Percentiles rank a stretch among this genome's conserved stretches.
Evolutionary conservation across 1,140 invertebrate genomes (phyloP).

Genomic region (Cardiocondyla obscurior): DNA sequence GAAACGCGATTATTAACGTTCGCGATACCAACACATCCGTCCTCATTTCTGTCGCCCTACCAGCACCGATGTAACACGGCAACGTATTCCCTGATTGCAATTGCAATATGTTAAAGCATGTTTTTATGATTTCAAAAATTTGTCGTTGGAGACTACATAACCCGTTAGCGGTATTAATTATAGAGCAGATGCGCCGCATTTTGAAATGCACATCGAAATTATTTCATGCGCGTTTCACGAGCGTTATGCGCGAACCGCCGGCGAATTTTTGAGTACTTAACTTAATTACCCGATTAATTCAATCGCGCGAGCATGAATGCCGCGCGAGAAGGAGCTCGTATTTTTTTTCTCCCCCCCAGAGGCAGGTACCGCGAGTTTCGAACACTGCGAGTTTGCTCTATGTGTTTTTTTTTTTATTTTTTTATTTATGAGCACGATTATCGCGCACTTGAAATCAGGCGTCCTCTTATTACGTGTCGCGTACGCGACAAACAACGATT

Average conservation of each 20-base stretch:
- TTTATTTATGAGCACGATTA: slow-evolving; percentile 54
- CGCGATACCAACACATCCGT: slow-evolving; percentile 50
- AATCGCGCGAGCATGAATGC: slow-evolving; percentile 43
- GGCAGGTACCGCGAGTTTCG: background rate
- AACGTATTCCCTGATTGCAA: slow-evolving; percentile 52
- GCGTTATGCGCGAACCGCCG: slow-evolving; percentile 47
- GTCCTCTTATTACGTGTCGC: slow-evolving; percentile 44
- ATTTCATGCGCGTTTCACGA: slow-evolving; percentile 56
- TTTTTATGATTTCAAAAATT: slow-evolving; percentile 60
- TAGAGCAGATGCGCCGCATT: slow-evolving; percentile 41
- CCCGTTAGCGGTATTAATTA: slow-evolving; percentile 57
- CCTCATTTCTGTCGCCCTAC: slow-evolving; percentile 24
- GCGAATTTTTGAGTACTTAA: slow-evolving; percentile 55
- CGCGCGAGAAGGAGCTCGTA: slow-evolving; percentile 27
- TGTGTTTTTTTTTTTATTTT: background rate
- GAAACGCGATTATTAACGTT: slow-evolving; percentile 52
- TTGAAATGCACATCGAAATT: slow-evolving; percentile 59
- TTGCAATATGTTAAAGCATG: slow-evolving; percentile 59
- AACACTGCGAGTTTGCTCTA: background rate
- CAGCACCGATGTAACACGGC: background rate
- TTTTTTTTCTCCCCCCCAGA: slow-evolving; percentile 1
- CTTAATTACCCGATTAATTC: slow-evolving; percentile 55
- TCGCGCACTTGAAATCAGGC: slow-evolving; percentile 53
- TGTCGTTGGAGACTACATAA: slow-evolving; percentile 57
- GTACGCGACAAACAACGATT: slow-evolving; percentile 19